Evolutionary conservation across 2,888 invertebrate genomes (phyloP), one percentile per base, ranked within the genome.

Genomic region (Celastrina argiolus): DNA sequence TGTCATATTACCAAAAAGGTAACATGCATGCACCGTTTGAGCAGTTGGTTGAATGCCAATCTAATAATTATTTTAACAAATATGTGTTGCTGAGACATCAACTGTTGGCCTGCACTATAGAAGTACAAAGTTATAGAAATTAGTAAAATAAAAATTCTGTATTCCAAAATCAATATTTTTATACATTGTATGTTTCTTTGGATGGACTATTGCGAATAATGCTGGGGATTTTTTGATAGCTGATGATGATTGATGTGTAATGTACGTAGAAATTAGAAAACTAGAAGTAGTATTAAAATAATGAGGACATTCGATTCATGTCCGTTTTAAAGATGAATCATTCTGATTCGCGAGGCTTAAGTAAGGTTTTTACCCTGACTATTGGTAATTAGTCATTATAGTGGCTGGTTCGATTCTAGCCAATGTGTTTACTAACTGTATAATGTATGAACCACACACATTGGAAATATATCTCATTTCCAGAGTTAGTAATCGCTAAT

Each of bases 1-100:
- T 65, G 65, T 58, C 42, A 58, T 39, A 59, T 58, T 59, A 65
- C 67, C 69, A 69, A 69, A 71, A 71, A 69, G 67, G 67, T 69
- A 70, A 71, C 71, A 68, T 51, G 69, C 69, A 64, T 66, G 64
- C 67, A 69, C 68, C 71, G 69, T 71, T 66, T 71, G 72, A 70
- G 66, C 67, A 66, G 65, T 67, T 72, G 72, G 71, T 66, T 56
- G 51, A 64, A 64, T 67, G 72, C 71, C 72, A 71, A 71, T 69
- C 65, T 63, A 59, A 68, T 69, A 63, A 67, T 66, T 58, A 56
- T n/a, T 64, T 56, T 59, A 67, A 10, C 14, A 8, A 31, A 39
- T 39, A 41, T 39, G 64, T 31, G 18, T 22, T 18, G 22, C 51
- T 51, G 51, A 51, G 51, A 12, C 51, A 12, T 51, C 51, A 51